phyloP scores from a whole-genome alignment of 92 coral and sea anemone genomes.

The Zoanthus sociatus region DNA sequence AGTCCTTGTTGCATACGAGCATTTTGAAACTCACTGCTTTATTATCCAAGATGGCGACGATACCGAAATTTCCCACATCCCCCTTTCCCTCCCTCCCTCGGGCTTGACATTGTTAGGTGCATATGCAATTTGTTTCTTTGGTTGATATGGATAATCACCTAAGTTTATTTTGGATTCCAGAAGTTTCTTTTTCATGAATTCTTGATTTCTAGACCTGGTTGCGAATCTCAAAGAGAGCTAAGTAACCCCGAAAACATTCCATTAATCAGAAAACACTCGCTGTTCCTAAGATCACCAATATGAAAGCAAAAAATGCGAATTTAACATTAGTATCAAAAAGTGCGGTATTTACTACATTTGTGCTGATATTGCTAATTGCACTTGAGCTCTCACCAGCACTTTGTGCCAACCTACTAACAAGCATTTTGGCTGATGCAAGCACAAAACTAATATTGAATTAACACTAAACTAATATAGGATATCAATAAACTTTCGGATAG shows the following conservation, averaged over 20 bases:
- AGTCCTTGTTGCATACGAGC: no score
- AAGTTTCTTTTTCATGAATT: neutral
- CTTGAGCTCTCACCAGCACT: neutral
- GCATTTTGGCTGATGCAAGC: conserved; percentile 13
- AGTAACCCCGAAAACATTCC: no score
- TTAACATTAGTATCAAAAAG: neutral
- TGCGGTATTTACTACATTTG: neutral
- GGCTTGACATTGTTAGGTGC: no score
- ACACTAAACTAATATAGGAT: no score
- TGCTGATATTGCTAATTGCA: conserved; percentile 28
- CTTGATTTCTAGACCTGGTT: neutral
- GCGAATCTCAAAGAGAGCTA: neutral
- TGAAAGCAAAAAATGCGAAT: neutral
- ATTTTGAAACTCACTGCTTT: no score
- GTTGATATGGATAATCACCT: neutral
- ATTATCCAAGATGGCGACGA: no score
- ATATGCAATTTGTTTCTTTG: conserved; percentile 17
- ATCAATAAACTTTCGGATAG: no score
- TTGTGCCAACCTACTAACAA: conserved; percentile 3
- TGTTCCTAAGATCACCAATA: neutral
- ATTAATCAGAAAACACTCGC: neutral
- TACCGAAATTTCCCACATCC: no score
- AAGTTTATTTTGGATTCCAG: neutral
- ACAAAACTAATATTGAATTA: no score
- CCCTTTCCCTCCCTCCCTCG: no score